Conservation (phyloP, 2,797 vertebrate genomes). For the Chelonia mydas region DNA sequence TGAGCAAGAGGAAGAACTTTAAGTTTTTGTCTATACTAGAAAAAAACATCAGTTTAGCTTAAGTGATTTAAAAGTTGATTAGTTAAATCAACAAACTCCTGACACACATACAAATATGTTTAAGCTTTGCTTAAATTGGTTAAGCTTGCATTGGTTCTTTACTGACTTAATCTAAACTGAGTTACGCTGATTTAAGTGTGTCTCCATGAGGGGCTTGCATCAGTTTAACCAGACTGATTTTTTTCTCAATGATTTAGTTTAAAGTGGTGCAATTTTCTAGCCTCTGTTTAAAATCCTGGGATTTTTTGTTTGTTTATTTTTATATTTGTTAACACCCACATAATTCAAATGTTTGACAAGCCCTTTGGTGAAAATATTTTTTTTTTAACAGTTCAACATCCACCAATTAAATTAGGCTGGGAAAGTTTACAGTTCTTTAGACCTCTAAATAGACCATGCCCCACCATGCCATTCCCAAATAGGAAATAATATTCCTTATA, state of each 20-base stretch:
- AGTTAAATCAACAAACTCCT: not conserved
- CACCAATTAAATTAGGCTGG: not conserved
- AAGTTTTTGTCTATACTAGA: not conserved
- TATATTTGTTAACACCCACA: not conserved
- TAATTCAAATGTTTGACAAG: not conserved
- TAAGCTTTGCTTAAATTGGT: not conserved
- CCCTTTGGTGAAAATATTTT: not conserved
- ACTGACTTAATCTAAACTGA: not conserved
- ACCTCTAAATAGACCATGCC: not conserved
- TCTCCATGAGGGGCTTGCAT: not conserved
- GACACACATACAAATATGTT: not conserved
- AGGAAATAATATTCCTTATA: too few relatives aligned
- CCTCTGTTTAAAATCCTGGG: not conserved
- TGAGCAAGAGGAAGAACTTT: not conserved
- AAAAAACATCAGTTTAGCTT: not conserved
- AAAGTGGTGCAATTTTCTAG: not conserved
- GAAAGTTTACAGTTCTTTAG: not conserved
- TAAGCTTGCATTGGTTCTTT: not conserved
- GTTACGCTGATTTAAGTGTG: not conserved
- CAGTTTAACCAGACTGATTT: not conserved
- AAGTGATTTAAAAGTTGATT: not conserved
- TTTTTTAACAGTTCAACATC: not conserved
- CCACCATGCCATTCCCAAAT: not conserved
- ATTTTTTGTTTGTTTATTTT: not conserved
- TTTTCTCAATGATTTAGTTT: not conserved